A percentile compares a stretch with the other conserved stretches of the same genome.
Evolutionary conservation across 2,797 vertebrate species (phyloP).

Genomic region (Xiphorhynchus erythropygius): DNA sequence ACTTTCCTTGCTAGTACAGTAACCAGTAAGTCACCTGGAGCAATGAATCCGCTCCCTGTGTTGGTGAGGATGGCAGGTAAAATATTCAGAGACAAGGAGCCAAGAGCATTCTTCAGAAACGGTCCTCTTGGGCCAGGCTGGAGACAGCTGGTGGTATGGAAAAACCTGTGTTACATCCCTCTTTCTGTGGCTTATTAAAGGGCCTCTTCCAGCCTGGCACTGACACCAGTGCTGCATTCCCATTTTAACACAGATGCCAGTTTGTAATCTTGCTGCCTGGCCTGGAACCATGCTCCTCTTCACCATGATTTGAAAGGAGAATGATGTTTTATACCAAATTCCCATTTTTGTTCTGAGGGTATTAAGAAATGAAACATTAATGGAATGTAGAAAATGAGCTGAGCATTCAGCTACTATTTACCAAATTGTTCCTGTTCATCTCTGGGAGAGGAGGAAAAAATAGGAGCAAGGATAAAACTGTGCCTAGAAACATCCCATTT

Average conservation of each 20-base stretch:
- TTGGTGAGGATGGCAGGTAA: not conserved
- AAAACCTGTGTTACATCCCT: not conserved
- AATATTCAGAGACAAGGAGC: not conserved
- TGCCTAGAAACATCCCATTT: slow-evolving; percentile 37
- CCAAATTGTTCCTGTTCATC: slow-evolving; percentile 29
- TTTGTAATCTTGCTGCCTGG: not conserved
- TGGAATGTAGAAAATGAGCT: slow-evolving; percentile 32
- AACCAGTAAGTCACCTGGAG: not conserved
- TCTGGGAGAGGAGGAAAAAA: not conserved
- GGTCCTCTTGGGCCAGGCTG: not conserved
- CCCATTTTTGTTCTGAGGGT: slow-evolving; percentile 34
- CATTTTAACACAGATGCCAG: not conserved
- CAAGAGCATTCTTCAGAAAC: not conserved
- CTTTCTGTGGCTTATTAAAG: not conserved
- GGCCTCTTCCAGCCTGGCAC: not conserved
- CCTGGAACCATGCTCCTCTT: not conserved
- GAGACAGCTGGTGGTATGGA: not conserved
- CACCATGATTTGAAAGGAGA: slow-evolving; percentile 8
- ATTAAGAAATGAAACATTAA: slow-evolving; percentile 59
- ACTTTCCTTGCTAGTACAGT: not conserved
- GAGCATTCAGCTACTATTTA: not conserved
- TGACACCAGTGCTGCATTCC: not conserved
- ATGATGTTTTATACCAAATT: not conserved
- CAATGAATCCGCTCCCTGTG: not conserved
- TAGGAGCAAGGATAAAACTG: slow-evolving; percentile 24